phyloP scores from a whole-genome alignment of 1,140 invertebrate genomes.

The Aethina tumida region DNA sequence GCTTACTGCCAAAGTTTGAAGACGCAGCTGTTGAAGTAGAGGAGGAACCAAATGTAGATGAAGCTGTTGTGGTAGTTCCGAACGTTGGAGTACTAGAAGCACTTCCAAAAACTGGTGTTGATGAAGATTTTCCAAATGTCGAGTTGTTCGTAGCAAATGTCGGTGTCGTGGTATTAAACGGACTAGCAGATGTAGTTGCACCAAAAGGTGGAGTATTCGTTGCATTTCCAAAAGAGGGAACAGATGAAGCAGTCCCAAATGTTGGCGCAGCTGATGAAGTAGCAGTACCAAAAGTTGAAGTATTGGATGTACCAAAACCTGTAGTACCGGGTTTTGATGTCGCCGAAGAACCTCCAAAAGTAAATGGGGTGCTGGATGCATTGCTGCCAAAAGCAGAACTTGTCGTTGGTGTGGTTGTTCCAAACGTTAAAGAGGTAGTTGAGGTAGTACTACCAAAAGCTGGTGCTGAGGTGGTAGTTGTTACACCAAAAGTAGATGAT shows the following conservation, averaged over 20 bases:
- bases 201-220: not conserved
- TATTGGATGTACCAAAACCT: not conserved
- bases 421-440: too few species aligned
- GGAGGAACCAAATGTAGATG: not conserved
- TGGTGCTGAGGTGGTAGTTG: too few species aligned
- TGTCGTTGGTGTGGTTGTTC: too few species aligned
- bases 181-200: not conserved
- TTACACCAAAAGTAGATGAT: too few species aligned
- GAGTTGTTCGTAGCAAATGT: not conserved
- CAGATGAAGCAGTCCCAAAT: too few species aligned
- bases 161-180: not conserved
- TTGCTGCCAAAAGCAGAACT: too few species aligned
- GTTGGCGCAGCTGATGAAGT: not conserved
- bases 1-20: not conserved
- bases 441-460: too few species aligned
- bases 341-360: too few species aligned
- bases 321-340: too few species aligned
- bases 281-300: not conserved
- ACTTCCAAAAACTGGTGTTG: not conserved
- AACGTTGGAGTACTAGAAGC: not conserved
- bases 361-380: too few species aligned
- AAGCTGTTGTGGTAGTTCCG: not conserved
- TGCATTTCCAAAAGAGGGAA: constrained; percentile 8
- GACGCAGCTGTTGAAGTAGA: not conserved
- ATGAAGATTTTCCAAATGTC: not conserved